phyloP scores from a whole-genome alignment of 2,888 invertebrate species.

The Trachelus troglodyta region DNA sequence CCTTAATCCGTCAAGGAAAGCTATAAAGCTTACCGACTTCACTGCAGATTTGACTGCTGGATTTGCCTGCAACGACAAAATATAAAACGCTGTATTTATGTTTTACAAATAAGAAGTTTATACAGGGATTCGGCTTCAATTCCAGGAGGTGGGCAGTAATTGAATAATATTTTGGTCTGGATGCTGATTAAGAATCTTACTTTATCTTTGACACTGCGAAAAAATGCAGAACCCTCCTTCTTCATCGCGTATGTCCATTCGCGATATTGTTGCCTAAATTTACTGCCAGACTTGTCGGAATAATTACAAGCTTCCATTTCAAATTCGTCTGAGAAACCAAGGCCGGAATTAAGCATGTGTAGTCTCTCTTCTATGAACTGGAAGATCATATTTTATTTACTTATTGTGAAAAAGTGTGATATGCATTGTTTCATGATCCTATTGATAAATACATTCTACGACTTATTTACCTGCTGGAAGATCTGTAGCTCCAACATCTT shows the following conservation, averaged over 20 bases:
- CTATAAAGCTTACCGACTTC: constrained; percentile 83
- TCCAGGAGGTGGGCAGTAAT: constrained; percentile 15
- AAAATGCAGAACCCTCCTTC: constrained; percentile 84
- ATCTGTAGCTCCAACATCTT: constrained; percentile 94
- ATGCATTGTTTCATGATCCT: background rate
- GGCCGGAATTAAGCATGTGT: constrained; percentile 91
- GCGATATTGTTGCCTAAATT: constrained; percentile 77
- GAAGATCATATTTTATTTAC: constrained; percentile 36
- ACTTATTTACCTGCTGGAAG: constrained; percentile 82
- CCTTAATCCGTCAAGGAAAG: background rate
- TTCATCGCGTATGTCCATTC: constrained; percentile 85
- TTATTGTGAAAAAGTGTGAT: constrained; percentile 3
- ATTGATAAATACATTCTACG: background rate
- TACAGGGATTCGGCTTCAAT: constrained; percentile 8
- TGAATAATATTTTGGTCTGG: constrained; percentile 5
- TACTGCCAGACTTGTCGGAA: constrained; percentile 74
- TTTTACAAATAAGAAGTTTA: constrained; percentile 61
- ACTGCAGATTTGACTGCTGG: constrained; percentile 94
- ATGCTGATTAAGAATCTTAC: constrained; percentile 66
- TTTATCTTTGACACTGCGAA: constrained; percentile 90
- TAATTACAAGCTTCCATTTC: constrained; percentile 87
- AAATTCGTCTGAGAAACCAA: constrained; percentile 94
- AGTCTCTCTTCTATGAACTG: constrained; percentile 96
- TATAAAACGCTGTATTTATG: constrained; percentile 57
- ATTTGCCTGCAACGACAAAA: constrained; percentile 81